Evolutionary conservation across 1,140 invertebrate species (phyloP).

Genomic region (Contarinia nasturtii): DNA sequence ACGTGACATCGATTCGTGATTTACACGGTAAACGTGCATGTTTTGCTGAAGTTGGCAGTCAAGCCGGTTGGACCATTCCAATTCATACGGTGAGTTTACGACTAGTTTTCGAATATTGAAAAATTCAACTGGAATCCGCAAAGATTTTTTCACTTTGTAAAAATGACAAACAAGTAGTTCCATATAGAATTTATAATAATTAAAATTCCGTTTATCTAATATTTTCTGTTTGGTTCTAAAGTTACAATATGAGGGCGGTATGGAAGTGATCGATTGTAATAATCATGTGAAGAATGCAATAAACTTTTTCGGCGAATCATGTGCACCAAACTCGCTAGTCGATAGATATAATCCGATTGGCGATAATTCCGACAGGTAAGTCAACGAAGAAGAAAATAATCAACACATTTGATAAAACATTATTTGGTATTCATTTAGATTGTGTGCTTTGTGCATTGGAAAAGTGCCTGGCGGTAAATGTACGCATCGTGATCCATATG

Average conservation of each 20-base stretch:
- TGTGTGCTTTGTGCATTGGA: conserved; percentile 74
- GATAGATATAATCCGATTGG: conserved; percentile 91
- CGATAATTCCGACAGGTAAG: conserved; percentile 44
- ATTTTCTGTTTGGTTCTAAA: too few species aligned
- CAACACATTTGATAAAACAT: conserved; percentile 2
- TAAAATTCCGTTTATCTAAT: too few species aligned
- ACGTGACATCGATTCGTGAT: conserved; percentile 40
- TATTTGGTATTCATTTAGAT: conserved; percentile 16
- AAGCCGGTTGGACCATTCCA: conserved; percentile 87
- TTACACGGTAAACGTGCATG: conserved; percentile 64
- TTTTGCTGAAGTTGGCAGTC: conserved; percentile 73
- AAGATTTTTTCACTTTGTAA: not conserved
- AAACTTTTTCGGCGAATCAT: conserved; percentile 76
- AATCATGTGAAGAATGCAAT: conserved; percentile 89
- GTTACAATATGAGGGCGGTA: conserved; percentile 60
- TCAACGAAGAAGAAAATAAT: conserved; percentile 2
- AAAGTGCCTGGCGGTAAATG: conserved; percentile 58
- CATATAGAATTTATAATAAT: too few species aligned
- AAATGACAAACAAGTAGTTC: not conserved
- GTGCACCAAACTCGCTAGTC: conserved; percentile 78
- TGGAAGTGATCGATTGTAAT: conserved; percentile 82
- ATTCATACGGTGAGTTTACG: conserved; percentile 46
- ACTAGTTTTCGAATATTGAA: not conserved
- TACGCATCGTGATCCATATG: conserved; percentile 71
- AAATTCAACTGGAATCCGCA: not conserved